Percentiles rank a stretch among this genome's conserved stretches.
Evolutionary conservation across 2,888 invertebrate genomes (phyloP).

Genomic region (Clunio marinus): DNA sequence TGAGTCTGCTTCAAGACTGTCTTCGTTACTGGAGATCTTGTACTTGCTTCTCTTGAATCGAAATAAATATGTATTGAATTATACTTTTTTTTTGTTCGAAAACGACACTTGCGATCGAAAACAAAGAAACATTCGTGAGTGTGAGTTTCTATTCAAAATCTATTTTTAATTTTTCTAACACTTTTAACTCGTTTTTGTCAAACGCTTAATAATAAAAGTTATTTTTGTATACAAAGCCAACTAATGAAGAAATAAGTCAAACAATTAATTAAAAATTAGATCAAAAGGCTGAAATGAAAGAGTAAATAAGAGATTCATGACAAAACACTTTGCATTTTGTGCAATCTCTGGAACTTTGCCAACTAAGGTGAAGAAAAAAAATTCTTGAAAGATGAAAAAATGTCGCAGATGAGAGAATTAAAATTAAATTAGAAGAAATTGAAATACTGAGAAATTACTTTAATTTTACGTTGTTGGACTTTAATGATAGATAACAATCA

Average conservation of each 20-base stretch:
- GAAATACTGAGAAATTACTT: background rate
- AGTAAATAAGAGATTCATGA: background rate
- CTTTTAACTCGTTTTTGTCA: too few species aligned
- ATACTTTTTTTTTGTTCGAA: too few species aligned
- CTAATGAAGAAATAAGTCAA: conserved; percentile 25
- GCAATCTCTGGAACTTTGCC: conserved; percentile 13
- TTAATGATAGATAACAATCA: conserved; percentile 20
- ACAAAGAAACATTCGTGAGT: background rate
- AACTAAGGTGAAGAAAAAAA: background rate
- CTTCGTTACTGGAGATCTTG: background rate
- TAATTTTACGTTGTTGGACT: background rate
- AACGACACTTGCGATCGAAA: background rate
- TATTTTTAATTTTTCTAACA: background rate
- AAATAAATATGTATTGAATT: too few species aligned
- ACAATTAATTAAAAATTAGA: conserved; percentile 34
- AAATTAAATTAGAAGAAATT: background rate
- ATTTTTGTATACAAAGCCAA: background rate
- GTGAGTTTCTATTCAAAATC: too few species aligned
- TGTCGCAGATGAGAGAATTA: background rate
- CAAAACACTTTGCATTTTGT: conserved; percentile 5
- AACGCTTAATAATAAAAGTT: background rate
- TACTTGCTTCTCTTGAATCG: too few species aligned
- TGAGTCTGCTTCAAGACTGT: background rate
- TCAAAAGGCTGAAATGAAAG: conserved; percentile 16
- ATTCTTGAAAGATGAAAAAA: too few species aligned